Evolutionary conservation across 2,797 vertebrate species (phyloP).

Genomic region (Pangasius sanitwongsei): DNA sequence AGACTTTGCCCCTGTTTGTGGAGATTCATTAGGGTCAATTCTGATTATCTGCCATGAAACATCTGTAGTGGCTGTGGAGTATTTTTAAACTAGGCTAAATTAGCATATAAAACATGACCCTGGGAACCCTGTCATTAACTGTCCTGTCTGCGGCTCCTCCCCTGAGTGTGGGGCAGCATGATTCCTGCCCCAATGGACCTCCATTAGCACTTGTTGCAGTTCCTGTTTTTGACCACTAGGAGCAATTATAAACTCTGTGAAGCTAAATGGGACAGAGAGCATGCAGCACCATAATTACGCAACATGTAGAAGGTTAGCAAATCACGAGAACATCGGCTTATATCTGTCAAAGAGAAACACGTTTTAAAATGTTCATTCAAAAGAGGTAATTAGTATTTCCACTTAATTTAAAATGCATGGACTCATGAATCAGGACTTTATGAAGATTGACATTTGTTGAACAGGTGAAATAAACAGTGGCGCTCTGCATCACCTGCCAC

Average conservation of each 20-base stretch:
- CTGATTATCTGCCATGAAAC: background rate
- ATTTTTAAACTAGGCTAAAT: background rate
- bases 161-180: background rate
- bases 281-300: too few species aligned
- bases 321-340: background rate
- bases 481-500: background rate
- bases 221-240: background rate
- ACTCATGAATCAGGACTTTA: background rate
- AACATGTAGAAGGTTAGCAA: background rate
- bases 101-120: background rate
- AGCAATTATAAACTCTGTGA: background rate
- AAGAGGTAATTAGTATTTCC: background rate
- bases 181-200: background rate
- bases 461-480: background rate
- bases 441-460: background rate
- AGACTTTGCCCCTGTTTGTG: background rate
- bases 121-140: background rate
- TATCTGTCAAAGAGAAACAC: too few species aligned
- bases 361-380: background rate
- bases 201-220: background rate
- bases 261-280: background rate
- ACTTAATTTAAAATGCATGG: background rate
- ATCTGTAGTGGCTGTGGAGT: background rate
- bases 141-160: background rate
- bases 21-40: background rate